Conservation (phyloP, 2,797 vertebrate genomes). For the Malurus splendens region DNA sequence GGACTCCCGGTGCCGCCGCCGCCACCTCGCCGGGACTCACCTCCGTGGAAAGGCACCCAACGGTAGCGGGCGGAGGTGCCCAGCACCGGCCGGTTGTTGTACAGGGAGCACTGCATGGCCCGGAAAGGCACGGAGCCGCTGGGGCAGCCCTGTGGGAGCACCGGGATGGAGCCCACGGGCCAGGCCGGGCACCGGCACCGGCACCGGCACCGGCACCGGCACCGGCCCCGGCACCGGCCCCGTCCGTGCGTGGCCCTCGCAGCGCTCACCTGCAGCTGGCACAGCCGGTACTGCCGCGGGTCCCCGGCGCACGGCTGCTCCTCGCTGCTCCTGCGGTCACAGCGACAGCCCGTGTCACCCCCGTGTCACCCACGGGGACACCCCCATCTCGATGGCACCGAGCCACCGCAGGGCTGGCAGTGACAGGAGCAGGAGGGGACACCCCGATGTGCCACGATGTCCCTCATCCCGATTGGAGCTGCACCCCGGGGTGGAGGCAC, state of each 20-base stretch:
- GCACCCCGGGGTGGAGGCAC: background rate
- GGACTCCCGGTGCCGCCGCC: accelerated
- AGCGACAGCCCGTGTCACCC: background rate
- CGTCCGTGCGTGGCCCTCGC: accelerated
- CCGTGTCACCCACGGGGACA: background rate
- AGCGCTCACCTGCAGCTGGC: constrained; percentile 60
- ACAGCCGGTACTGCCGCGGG: constrained; percentile 66
- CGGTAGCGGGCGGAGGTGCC: constrained; percentile 47
- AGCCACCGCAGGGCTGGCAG: accelerated
- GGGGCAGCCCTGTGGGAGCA: constrained; percentile 64
- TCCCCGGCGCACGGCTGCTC: constrained; percentile 55
- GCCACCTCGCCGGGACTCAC: constrained; percentile 16
- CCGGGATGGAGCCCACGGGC: background rate
- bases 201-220: background rate
- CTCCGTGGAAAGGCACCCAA: constrained; percentile 76
- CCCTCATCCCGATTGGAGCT: background rate
- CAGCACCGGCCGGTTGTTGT: constrained; percentile 62
- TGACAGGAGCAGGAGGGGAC: accelerated
- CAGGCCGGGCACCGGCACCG: background rate
- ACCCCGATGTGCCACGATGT: accelerated
- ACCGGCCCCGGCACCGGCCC: background rate
- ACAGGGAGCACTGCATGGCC: constrained; percentile 74
- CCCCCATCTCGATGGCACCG: accelerated
- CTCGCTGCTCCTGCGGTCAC: background rate
- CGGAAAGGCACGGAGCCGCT: constrained; percentile 66